Evolutionary conservation across 2,113 vertebrate species (phyloP).

Genomic region (Gymnarchus niloticus): DNA sequence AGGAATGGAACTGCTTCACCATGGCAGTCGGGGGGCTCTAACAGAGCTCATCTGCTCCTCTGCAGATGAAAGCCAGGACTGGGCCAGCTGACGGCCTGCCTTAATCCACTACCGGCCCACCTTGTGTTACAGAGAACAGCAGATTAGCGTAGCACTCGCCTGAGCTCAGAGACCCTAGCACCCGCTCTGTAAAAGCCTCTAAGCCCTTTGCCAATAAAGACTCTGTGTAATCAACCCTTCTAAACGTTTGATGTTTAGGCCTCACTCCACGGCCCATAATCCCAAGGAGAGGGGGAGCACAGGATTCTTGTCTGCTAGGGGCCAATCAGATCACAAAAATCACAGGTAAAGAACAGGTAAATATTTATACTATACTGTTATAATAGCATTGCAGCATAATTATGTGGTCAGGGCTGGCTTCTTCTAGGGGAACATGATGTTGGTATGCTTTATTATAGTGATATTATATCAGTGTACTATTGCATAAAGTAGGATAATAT

Average conservation of each 20-base stretch:
- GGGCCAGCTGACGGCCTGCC: background rate
- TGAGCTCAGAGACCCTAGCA: background rate
- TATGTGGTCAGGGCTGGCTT: background rate
- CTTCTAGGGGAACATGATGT: background rate
- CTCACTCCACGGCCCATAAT: background rate
- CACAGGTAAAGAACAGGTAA: background rate
- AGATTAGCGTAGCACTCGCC: conserved; percentile 32
- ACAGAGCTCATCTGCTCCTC: background rate
- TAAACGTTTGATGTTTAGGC: conserved; percentile 23
- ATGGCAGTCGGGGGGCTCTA: too few species aligned
- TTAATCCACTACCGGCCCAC: conserved; percentile 6
- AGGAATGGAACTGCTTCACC: too few species aligned
- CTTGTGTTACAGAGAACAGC: conserved; percentile 33
- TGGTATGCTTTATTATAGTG: background rate
- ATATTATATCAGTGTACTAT: background rate
- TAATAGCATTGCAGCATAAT: background rate
- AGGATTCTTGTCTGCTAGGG: background rate
- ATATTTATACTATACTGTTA: background rate
- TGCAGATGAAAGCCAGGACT: background rate
- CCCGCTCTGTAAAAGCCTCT: conserved; percentile 23
- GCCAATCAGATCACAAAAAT: background rate
- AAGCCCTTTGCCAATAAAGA: conserved; percentile 46
- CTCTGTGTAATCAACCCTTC: conserved; percentile 4
- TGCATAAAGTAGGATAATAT: background rate
- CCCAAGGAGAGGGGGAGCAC: background rate